phyloP scores from a whole-genome alignment of 53 echinoderm and acorn worm species.

The Luidia sarsii region DNA sequence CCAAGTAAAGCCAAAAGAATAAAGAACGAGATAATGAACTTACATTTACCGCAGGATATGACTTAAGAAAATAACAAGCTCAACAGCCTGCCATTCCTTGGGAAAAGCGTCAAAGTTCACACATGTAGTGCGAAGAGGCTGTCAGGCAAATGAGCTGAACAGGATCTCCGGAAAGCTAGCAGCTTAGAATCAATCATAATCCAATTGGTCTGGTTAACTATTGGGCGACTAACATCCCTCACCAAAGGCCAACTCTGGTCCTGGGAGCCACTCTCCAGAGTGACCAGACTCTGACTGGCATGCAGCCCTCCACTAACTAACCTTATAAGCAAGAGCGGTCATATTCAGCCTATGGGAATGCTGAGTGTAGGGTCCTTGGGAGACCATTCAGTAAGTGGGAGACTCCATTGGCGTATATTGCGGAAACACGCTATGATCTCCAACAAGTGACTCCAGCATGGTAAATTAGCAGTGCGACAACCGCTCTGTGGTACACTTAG shows the following conservation, averaged over 20 bases:
- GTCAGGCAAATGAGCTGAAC: conserved; percentile 31
- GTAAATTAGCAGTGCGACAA: conserved; percentile 32
- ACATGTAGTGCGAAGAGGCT: conserved; percentile 28
- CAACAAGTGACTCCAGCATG: conserved; percentile 53
- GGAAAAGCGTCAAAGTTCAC: conserved; percentile 24
- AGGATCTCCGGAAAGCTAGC: conserved; percentile 44
- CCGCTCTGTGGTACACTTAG: conserved; percentile 18
- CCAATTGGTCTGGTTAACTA: conserved; percentile 51
- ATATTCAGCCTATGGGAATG: too few relatives aligned
- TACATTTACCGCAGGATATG: conserved; percentile 62
- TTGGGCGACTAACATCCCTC: neutral
- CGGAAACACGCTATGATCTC: conserved; percentile 59
- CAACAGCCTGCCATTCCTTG: conserved; percentile 33
- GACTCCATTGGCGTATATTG: conserved; percentile 20
- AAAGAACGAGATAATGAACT: conserved; percentile 50
- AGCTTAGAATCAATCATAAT: conserved; percentile 53
- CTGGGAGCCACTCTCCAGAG: too few relatives aligned
- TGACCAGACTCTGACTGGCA: conserved; percentile 3
- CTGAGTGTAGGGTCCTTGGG: conserved; percentile 4
- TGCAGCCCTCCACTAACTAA: neutral
- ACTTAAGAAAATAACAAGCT: conserved; percentile 56
- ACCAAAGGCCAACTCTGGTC: neutral
- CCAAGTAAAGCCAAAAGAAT: neutral
- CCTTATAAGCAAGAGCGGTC: neutral
- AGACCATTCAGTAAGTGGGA: conserved; percentile 21